These are phyloP conservation scores for Noctua janthe DNA, from an alignment of 2,888 invertebrate species.

Conservation along the genomic window DNA sequence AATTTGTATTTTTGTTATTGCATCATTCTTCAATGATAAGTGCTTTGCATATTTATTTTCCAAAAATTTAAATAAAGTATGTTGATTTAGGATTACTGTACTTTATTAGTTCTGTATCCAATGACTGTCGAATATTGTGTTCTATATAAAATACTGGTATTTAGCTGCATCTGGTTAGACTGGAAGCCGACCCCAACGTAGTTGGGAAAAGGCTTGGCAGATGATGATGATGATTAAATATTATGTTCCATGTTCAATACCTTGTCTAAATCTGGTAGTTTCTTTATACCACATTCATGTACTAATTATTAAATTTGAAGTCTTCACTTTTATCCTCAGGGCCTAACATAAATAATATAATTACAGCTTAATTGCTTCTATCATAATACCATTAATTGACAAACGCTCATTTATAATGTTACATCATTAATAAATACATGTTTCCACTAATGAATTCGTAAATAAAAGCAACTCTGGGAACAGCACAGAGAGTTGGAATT, in stretches of 20 bases:
- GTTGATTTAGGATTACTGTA: background rate
- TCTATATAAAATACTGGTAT: no score
- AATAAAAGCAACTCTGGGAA: no score
- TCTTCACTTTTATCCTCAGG: background rate
- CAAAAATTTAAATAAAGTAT: background rate
- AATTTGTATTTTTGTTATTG: background rate
- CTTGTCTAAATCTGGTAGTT: background rate
- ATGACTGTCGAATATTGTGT: background rate
- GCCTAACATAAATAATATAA: background rate
- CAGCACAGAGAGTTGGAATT: no score
- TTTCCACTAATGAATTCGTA: background rate
- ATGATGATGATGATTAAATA: background rate
- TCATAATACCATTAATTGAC: background rate
- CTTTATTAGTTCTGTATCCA: background rate
- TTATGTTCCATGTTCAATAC: background rate
- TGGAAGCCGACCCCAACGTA: background rate
- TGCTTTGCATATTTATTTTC: slow-evolving; percentile 27
- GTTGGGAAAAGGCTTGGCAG: background rate
- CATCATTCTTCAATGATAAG: background rate
- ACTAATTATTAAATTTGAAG: background rate
- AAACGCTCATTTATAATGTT: background rate
- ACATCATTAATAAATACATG: background rate
- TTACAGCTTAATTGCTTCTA: background rate
- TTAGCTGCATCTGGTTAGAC: no score
- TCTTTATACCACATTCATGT: background rate